phyloP scores from a whole-genome alignment of 2,797 vertebrate species.

The Lagodon rhomboides region DNA sequence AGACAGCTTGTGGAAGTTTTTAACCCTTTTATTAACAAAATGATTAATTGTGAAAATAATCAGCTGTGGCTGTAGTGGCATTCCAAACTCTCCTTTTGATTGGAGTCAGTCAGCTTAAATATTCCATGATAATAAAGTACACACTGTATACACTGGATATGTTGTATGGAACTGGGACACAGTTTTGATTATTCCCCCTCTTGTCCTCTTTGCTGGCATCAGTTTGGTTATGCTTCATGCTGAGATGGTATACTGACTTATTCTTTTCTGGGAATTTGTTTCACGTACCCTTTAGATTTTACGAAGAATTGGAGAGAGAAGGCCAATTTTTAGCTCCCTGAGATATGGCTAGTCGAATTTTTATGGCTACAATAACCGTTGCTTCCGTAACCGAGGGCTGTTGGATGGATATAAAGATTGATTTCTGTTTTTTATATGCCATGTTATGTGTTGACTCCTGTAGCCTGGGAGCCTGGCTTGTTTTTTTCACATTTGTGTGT shows the following conservation, averaged over 20 bases:
- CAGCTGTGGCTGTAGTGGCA: too few relatives aligned
- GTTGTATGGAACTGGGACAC: neutral
- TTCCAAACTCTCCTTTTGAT: neutral
- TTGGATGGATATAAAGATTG: constrained; percentile 45
- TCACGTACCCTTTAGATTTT: constrained; percentile 36
- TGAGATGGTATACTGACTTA: neutral
- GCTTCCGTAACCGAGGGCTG: constrained; percentile 38
- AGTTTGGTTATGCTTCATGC: constrained; percentile 7
- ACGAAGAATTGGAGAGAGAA: constrained; percentile 12
- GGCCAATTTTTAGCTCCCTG: constrained; percentile 30
- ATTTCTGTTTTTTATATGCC: constrained; percentile 52
- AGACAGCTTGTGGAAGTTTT: neutral
- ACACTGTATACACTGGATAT: neutral
- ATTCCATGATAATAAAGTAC: neutral
- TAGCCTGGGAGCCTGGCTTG: constrained; percentile 4
- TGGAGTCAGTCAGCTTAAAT: neutral
- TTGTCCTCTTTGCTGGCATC: constrained; percentile 6
- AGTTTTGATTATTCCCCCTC: neutral
- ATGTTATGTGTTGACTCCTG: constrained; percentile 47
- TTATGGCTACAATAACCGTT: constrained; percentile 37
- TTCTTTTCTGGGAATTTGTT: constrained; percentile 46
- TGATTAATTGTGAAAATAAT: neutral
- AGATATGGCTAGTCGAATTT: constrained; percentile 47
- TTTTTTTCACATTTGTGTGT: constrained; percentile 10
- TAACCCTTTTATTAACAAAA: neutral